phyloP scores from a whole-genome alignment of 2,797 vertebrate species.

The Pangasius macronema region DNA sequence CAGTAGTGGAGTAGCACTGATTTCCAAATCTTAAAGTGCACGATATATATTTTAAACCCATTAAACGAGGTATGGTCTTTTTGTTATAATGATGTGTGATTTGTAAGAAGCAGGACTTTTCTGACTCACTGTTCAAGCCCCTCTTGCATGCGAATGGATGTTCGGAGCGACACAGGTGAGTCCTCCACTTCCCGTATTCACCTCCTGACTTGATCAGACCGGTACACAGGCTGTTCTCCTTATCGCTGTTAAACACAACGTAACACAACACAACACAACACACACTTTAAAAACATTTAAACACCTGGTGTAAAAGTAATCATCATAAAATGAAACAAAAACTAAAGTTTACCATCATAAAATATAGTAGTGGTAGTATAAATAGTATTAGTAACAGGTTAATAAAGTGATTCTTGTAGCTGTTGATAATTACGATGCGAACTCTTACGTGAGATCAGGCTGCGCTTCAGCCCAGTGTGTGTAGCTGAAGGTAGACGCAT shows the following conservation, averaged over 20 bases:
- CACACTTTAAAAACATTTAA: not conserved
- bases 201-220: constrained; percentile 65
- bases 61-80: not conserved
- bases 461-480: constrained; percentile 66
- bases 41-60: not conserved
- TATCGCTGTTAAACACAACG: constrained; percentile 62
- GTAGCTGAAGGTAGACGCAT: constrained; percentile 55
- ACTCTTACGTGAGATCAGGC: constrained; percentile 66
- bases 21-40: not conserved
- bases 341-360: not conserved
- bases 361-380: not conserved
- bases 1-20: not conserved
- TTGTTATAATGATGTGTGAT: not conserved
- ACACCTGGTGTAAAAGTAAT: not conserved
- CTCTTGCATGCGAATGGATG: constrained; percentile 80
- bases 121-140: constrained; percentile 73
- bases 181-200: constrained; percentile 71
- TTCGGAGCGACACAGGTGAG: constrained; percentile 71
- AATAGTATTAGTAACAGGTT: no score
- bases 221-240: constrained; percentile 66
- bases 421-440: not conserved
- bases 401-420: not conserved
- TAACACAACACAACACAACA: not conserved
- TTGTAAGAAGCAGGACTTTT: not conserved
- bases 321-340: no score